Base-by-base conservation (phyloP, 2,113 vertebrate genomes). In the Cervus canadensis region DNA sequence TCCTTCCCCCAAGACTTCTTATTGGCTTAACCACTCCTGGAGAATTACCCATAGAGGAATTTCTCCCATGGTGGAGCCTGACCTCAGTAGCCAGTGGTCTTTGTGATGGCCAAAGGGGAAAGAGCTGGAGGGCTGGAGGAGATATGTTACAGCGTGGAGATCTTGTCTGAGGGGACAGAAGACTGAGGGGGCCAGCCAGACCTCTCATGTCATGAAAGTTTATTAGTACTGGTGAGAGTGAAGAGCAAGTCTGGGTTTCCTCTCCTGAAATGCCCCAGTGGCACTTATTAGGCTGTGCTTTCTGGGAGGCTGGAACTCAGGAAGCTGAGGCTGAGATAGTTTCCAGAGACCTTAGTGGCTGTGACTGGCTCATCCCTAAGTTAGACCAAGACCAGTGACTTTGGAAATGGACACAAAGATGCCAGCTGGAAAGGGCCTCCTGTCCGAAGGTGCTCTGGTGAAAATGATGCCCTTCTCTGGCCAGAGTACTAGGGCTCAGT, bases 1-100 rank as follows among this genome's bases (percentile, higher is more conserved):
- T 89, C 92, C 87, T 92, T 79, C 93, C 97, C 97, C 97, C 76
- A 76, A 64, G 48, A 88, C 81, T 87, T 74, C 79, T 83, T 90
- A 17, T 87, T 96, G 91, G 6, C 78, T 91, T 54, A 33, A 25
- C 17, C 33, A 33, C n/a, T 82, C 94, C 85, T 89, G 52, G 54
- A 95, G 30, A 89, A 50, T 62, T 45, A 50, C 82, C 59, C 87
- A 89, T 78, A 40, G 48, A 92, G 28, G 45, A 92, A 43, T 86
- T 85, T 54, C 56, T 95, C 59, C 91, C 36, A 36, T 25, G 93
- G 5, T 33, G 96, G 91, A 78, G 12, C 56, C 88, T 88, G 40
- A 48, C 50, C 54, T 60, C 92, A 74, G 85, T 26, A 97, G 28
- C 30, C 45, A 30, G 52, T 62, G 67, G 78, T 86, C 82, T 91